Conservation (phyloP, 2,888 invertebrate species). For the Chorisops tibialis region DNA sequence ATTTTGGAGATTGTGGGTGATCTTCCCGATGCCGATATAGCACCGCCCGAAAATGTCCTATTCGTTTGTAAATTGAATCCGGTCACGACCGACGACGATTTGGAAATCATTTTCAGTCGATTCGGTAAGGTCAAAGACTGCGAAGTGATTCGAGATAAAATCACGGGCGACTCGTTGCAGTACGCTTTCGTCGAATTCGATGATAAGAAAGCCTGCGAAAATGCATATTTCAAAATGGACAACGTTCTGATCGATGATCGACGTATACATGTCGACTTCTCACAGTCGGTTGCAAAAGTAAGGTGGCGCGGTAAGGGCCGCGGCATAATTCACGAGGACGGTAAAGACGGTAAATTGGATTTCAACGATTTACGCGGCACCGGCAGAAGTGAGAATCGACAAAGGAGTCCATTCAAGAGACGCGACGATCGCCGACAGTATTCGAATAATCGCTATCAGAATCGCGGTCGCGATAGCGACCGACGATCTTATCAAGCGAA, state of each 20-base stretch:
- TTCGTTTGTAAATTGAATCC: slow-evolving; percentile 99
- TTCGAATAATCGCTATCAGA: background rate
- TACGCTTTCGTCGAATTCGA: slow-evolving; percentile 99
- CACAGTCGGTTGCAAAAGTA: slow-evolving; percentile 95
- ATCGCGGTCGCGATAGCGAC: too few species aligned
- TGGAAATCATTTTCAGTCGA: slow-evolving; percentile 95
- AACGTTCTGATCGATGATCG: slow-evolving; percentile 98
- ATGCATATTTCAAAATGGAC: slow-evolving; percentile 99
- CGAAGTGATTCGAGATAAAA: slow-evolving; percentile 93
- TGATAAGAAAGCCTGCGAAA: slow-evolving; percentile 88
- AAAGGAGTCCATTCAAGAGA: background rate
- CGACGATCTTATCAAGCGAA: too few species aligned
- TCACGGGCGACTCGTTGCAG: slow-evolving; percentile 90
- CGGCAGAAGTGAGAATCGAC: background rate
- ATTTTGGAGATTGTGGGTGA: slow-evolving; percentile 98
- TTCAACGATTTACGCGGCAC: slow-evolving; percentile 27
- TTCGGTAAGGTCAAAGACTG: slow-evolving; percentile 92
- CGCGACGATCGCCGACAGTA: background rate
- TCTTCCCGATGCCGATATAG: slow-evolving; percentile 93
- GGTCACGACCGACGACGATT: slow-evolving; percentile 93
- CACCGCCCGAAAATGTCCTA: slow-evolving; percentile 97
- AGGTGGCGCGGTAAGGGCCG: slow-evolving; percentile 87
- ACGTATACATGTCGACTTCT: slow-evolving; percentile 98
- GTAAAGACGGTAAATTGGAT: slow-evolving; percentile 24
- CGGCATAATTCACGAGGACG: slow-evolving; percentile 58